Evolutionary conservation across 2,797 vertebrate species (phyloP).

Genomic region (Centroberyx gerrardi): DNA sequence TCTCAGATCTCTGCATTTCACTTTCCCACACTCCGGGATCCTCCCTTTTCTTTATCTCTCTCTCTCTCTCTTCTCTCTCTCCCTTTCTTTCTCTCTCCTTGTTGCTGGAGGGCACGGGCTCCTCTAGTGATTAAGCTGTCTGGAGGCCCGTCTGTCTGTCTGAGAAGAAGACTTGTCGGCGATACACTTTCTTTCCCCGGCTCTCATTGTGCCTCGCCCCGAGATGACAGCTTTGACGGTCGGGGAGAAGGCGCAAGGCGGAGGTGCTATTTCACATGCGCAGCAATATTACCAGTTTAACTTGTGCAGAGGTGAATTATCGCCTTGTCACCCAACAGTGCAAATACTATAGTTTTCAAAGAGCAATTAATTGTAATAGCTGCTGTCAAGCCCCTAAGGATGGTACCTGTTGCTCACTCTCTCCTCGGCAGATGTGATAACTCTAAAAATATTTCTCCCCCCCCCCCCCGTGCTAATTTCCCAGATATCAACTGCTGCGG

Average conservation of each 20-base stretch:
- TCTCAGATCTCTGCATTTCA: slow-evolving; percentile 45
- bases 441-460: slow-evolving; percentile 84
- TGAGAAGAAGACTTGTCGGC: slow-evolving; percentile 71
- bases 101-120: slow-evolving; percentile 73
- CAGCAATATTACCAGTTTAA: slow-evolving; percentile 91
- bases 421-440: slow-evolving; percentile 84
- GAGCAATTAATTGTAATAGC: slow-evolving; percentile 96
- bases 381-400: slow-evolving; percentile 91
- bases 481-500: slow-evolving; percentile 75
- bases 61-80: slow-evolving; percentile 60
- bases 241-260: slow-evolving; percentile 72
- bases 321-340: slow-evolving; percentile 93
- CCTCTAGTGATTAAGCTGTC: slow-evolving; percentile 79
- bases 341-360: slow-evolving; percentile 92
- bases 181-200: slow-evolving; percentile 65
- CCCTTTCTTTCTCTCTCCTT: slow-evolving; percentile 51
- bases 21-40: slow-evolving; percentile 77
- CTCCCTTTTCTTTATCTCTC: slow-evolving; percentile 60
- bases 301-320: slow-evolving; percentile 94
- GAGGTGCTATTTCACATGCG: slow-evolving; percentile 86
- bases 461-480: slow-evolving; percentile 71
- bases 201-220: slow-evolving; percentile 50
- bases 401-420: slow-evolving; percentile 86
- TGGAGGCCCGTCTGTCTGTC: slow-evolving; percentile 72
- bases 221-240: slow-evolving; percentile 77